Evolutionary conservation across 1,140 invertebrate species (phyloP).

Genomic region (Bacillus rossius): DNA sequence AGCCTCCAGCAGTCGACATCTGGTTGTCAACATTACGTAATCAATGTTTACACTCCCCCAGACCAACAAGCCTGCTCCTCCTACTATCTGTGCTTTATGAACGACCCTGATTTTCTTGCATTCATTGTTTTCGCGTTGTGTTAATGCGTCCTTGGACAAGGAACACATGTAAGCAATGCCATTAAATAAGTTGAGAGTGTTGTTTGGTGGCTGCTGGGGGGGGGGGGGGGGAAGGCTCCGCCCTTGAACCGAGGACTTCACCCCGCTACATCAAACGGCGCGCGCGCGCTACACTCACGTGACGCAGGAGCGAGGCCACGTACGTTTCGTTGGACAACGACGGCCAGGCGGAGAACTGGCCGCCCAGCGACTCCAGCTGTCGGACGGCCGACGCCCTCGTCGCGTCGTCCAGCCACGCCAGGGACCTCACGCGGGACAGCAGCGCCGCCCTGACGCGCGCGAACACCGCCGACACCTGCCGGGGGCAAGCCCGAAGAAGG

Average conservation of each 20-base stretch:
- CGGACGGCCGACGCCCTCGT: conserved; percentile 51
- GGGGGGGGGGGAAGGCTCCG: background rate
- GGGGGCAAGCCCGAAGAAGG: no score
- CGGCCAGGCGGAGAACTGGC: conserved; percentile 48
- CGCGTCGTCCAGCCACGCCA: conserved; percentile 58
- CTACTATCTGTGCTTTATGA: no score
- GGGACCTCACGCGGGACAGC: conserved; percentile 48
- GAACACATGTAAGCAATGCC: background rate
- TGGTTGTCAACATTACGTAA: no score
- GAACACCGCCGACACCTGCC: conserved; percentile 51
- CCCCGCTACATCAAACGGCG: no score
- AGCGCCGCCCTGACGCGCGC: conserved; percentile 53
- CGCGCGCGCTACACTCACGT: conserved; percentile 33
- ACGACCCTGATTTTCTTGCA: no score
- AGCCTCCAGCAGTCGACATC: no score
- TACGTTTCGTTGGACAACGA: conserved; percentile 41
- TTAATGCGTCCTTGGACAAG: no score
- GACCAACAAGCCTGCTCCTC: no score
- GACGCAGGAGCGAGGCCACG: conserved; percentile 33
- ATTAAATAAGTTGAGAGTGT: background rate
- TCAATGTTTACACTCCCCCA: no score
- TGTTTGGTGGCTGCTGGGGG: background rate
- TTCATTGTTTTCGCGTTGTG: no score
- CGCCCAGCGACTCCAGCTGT: conserved; percentile 49
- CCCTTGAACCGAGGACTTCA: no score